Conservation (phyloP, 2,888 invertebrate genomes). For the Hypercompe scribonia region DNA sequence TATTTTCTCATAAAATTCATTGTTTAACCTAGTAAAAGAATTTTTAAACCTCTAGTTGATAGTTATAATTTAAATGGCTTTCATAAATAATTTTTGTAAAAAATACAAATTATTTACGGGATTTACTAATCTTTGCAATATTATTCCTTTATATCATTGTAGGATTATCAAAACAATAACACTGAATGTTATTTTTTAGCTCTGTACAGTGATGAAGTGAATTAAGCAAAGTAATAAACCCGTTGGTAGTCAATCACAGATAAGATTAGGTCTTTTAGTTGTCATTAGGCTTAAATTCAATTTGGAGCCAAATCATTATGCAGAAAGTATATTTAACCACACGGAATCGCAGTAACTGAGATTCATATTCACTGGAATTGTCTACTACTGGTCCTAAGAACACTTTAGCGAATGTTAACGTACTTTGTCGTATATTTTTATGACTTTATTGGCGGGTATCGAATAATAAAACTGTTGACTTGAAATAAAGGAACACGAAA, state of each 20-base stretch:
- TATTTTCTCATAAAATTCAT: too few relatives aligned
- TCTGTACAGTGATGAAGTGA: not conserved
- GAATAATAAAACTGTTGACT: constrained; percentile 35
- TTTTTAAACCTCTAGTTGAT: too few relatives aligned
- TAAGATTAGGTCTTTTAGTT: not conserved
- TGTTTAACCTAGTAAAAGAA: too few relatives aligned
- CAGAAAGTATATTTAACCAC: not conserved
- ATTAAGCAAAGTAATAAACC: not conserved
- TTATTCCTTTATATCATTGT: too few relatives aligned
- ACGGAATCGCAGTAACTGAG: not conserved
- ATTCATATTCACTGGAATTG: not conserved
- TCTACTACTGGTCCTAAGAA: not conserved
- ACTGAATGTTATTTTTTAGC: too few relatives aligned
- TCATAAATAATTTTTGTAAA: too few relatives aligned
- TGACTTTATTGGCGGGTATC: constrained; percentile 23
- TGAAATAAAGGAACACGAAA: constrained; percentile 35
- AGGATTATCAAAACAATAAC: too few relatives aligned
- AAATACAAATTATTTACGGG: too few relatives aligned
- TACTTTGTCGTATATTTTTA: constrained; percentile 11
- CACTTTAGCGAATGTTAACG: not conserved
- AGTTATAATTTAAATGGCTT: too few relatives aligned
- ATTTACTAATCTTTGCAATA: too few relatives aligned
- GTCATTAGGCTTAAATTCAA: not conserved
- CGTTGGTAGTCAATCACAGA: not conserved
- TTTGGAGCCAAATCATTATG: not conserved